A percentile compares a stretch with the other conserved stretches of the same genome.
phyloP scores from a whole-genome alignment of 2,113 vertebrate species.

The Madoqua kirkii region DNA sequence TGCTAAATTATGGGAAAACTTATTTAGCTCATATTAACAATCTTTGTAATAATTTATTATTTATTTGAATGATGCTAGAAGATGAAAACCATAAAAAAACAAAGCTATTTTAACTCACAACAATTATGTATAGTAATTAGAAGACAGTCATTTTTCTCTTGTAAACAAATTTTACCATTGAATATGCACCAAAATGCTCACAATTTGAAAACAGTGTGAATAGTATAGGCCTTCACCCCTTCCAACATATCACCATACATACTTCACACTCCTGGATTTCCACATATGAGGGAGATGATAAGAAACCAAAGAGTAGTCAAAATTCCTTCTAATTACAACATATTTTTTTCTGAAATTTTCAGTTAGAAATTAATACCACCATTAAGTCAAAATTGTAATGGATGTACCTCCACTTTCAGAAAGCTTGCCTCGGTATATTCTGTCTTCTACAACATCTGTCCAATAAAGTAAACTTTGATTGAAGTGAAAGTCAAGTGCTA shows the following conservation, averaged over 20 bases:
- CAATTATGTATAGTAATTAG: neutral
- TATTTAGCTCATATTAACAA: neutral
- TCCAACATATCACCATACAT: neutral
- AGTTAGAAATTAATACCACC: neutral
- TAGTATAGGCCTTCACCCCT: fast-evolving
- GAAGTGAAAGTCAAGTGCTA: constrained; percentile 98
- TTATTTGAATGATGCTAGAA: neutral
- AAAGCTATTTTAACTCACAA: neutral
- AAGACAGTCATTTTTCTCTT: neutral
- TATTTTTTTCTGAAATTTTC: neutral
- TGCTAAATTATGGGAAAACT: neutral
- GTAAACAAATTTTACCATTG: neutral
- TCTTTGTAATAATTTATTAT: neutral
- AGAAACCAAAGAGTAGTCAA: neutral
- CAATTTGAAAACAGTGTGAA: neutral
- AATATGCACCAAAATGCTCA: neutral
- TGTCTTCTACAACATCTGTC: constrained; percentile 99
- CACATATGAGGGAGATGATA: neutral
- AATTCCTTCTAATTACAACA: neutral
- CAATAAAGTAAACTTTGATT: constrained; percentile 96
- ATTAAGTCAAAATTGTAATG: neutral
- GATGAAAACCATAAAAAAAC: neutral
- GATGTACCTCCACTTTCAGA: constrained; percentile 92
- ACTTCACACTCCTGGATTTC: neutral
- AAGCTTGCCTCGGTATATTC: constrained; percentile 96